Percentiles rank a stretch among this genome's conserved stretches.
Evolutionary conservation across 2,888 invertebrate species (phyloP).

Genomic region (Stenotaenia linearis): DNA sequence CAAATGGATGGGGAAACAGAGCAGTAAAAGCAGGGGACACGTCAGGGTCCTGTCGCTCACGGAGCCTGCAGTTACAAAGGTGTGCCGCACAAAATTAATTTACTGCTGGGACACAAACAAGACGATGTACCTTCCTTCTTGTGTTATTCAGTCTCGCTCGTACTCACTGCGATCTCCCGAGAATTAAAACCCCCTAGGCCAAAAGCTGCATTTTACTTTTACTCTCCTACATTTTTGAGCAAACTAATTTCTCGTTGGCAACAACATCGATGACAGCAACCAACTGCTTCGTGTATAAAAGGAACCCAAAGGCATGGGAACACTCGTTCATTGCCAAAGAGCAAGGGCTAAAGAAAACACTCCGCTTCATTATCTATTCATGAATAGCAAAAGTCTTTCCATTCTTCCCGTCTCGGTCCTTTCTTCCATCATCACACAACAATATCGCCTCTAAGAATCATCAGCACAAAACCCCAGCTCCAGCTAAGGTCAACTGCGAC

Average conservation of each 20-base stretch:
- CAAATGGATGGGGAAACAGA: slow-evolving; percentile 9
- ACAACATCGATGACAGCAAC: not conserved
- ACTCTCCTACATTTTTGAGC: not conserved
- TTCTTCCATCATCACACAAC: slow-evolving; percentile 9
- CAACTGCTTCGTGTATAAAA: not conserved
- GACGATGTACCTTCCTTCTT: not conserved
- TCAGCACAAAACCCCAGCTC: not conserved
- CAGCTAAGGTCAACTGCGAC: not conserved
- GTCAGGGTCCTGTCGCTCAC: not conserved
- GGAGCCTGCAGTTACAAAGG: not conserved
- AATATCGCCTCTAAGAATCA: not conserved
- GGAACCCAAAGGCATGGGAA: not conserved
- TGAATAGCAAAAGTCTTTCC: slow-evolving; percentile 11
- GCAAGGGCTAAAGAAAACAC: slow-evolving; percentile 15
- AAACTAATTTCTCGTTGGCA: not conserved
- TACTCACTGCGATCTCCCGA: not conserved
- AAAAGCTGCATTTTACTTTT: slow-evolving; percentile 5
- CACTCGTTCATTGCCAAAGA: not conserved
- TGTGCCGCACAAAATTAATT: slow-evolving; percentile 13
- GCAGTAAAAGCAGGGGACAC: slow-evolving; percentile 12
- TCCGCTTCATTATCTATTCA: slow-evolving; percentile 15
- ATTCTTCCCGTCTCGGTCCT: not conserved
- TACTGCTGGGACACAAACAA: slow-evolving; percentile 8
- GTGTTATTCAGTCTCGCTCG: not conserved
- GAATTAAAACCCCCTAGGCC: slow-evolving; percentile 6